Evolutionary conservation across 1,140 invertebrate species (phyloP).

Genomic region (Trichogramma pretiosum): DNA sequence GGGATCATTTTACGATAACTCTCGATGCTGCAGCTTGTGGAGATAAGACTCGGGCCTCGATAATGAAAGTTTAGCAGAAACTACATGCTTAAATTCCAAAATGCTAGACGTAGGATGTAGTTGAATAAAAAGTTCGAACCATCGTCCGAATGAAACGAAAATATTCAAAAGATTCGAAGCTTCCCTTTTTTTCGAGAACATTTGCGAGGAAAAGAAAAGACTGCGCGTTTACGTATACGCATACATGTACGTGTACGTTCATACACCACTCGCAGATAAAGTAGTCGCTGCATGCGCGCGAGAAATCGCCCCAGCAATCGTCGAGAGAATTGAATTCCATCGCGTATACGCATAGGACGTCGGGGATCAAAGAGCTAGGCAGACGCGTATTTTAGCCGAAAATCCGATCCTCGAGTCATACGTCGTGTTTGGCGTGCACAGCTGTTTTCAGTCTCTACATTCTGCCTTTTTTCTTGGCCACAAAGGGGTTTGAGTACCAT

Average conservation of each 20-base stretch:
- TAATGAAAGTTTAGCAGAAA: neutral
- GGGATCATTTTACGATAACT: too few species aligned
- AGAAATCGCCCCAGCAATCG: too few species aligned
- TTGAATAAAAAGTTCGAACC: too few species aligned
- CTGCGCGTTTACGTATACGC: too few species aligned
- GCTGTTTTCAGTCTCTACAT: slow-evolving; percentile 29
- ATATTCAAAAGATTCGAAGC: slow-evolving; percentile 3
- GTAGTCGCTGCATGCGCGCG: neutral
- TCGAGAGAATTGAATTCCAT: slow-evolving; percentile 2
- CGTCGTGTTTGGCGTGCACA: too few species aligned
- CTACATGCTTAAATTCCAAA: too few species aligned
- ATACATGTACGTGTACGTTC: neutral
- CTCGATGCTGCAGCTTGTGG: too few species aligned
- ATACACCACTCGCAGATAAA: neutral
- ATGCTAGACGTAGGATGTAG: too few species aligned
- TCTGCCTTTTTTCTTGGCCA: slow-evolving; percentile 24
- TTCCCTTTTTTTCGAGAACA: neutral
- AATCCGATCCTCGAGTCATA: slow-evolving; percentile 11
- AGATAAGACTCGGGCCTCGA: too few species aligned
- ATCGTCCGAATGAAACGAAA: neutral
- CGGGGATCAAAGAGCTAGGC: slow-evolving; percentile 14
- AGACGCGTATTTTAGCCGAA: slow-evolving; percentile 4
- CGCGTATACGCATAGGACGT: neutral
- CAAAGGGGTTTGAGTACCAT: too few species aligned
- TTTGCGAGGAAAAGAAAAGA: neutral